Conservation (phyloP, 2,797 vertebrate species). For the Lacerta agilis region DNA sequence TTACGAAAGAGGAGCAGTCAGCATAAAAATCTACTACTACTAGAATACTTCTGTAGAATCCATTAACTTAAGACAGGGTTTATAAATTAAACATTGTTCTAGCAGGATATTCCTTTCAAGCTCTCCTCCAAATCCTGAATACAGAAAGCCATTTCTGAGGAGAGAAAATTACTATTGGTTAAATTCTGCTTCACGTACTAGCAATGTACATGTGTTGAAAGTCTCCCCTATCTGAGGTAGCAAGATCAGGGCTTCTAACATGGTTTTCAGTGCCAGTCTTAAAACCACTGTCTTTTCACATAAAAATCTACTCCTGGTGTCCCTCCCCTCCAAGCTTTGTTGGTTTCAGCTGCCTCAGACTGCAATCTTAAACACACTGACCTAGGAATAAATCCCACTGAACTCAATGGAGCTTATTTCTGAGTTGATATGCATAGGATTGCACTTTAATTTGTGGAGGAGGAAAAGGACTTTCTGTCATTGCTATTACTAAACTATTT, state of each 20-base stretch:
- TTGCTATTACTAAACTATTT: background rate
- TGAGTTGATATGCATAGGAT: too few species aligned
- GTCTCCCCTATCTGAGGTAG: background rate
- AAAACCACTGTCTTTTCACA: background rate
- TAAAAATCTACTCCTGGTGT: background rate
- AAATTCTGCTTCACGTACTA: background rate
- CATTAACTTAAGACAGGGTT: conserved; percentile 48
- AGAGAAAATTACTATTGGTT: background rate
- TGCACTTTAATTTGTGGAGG: background rate
- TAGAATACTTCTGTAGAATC: background rate
- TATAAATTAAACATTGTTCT: conserved; percentile 38
- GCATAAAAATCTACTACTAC: conserved; percentile 32
- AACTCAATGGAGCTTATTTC: too few species aligned
- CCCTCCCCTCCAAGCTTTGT: background rate
- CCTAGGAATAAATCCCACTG: too few species aligned
- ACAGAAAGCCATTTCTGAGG: background rate
- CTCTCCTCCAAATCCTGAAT: conserved; percentile 33
- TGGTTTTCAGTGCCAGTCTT: background rate
- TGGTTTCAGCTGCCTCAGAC: background rate
- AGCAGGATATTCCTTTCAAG: background rate
- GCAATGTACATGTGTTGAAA: background rate
- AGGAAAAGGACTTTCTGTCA: background rate
- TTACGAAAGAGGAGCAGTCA: conserved; percentile 42
- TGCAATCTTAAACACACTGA: too few species aligned
- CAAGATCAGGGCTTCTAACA: background rate